Evolutionary conservation across 2,797 vertebrate species (phyloP), one percentile per base, ranked within the genome.

Genomic region (Sebastiscus albofasciatus): DNA sequence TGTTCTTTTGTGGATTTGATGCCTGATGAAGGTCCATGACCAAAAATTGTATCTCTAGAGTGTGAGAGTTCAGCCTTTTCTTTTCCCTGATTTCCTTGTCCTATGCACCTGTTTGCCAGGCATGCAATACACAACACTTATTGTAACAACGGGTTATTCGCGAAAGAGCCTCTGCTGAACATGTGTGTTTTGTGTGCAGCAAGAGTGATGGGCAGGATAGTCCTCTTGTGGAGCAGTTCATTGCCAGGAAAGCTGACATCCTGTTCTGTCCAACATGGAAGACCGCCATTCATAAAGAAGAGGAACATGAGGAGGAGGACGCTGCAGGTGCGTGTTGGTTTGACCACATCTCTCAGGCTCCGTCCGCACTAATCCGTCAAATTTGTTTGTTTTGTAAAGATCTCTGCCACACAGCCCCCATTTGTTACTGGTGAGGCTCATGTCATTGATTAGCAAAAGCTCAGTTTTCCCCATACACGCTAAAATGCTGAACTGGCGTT

Each of bases 221-320:
- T 79, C 87, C 92, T 46, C 96, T 98, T 64, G 96, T 99, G 76
- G 97, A 98, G 83, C 97, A 98, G 61, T 98, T 99, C 80, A 97
- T 99, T 54, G 97, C 98, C 52, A 96, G 97, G 80, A 99, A 99
- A 82, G 98, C 98, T 0, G 98, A 99, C 84, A 95, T 99, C 12
- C 95, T 99, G 1, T 99, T 99, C 87, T 95, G 96, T 4, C 94
- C 96, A 24, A 88, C 96, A 3, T 99, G 98, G 98, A 97, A 96
- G 46, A 96, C 97, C 0, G 88, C 93, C 70, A 83, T 79, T 72
- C 93, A 78, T 33, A 79, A 80, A 52, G 87, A 90, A 2, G 91
- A 75, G 34, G 91, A 95, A 34, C 81, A 93, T 0, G 96, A 96
- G 55, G 94, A 96, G 26, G 95, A 96, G 12, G 95, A 97, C 2